Conservation (phyloP, 2,797 vertebrate species). For the Amblyopsis hoosieri region DNA sequence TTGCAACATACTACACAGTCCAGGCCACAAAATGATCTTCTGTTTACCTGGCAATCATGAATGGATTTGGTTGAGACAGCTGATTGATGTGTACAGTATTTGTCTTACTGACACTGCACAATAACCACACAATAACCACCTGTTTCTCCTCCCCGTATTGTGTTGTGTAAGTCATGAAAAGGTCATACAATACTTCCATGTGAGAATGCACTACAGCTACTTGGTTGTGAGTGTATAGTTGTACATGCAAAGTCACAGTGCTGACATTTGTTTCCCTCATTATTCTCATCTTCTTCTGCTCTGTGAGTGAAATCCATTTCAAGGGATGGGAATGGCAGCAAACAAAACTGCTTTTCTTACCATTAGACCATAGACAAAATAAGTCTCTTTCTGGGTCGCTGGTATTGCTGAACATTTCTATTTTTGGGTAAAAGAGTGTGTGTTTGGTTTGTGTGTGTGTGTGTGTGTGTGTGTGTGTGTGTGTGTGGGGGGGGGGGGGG, state of each 20-base stretch:
- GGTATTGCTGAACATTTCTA: slow-evolving; percentile 80
- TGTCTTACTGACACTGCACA: background rate
- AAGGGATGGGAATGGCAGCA: slow-evolving; percentile 70
- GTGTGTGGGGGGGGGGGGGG: slow-evolving; percentile 84
- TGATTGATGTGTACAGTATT: slow-evolving; percentile 37
- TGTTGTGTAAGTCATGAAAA: slow-evolving; percentile 35
- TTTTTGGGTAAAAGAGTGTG: slow-evolving; percentile 81
- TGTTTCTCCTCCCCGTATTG: slow-evolving; percentile 43
- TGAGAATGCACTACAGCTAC: slow-evolving; percentile 11
- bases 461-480: slow-evolving; percentile 85
- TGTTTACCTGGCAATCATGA: slow-evolving; percentile 44
- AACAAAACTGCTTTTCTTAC: slow-evolving; percentile 91
- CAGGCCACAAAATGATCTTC: slow-evolving; percentile 15
- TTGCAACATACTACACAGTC: background rate
- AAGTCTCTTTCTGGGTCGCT: slow-evolving; percentile 80
- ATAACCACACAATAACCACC: slow-evolving; percentile 18
- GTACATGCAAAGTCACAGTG: slow-evolving; percentile 59
- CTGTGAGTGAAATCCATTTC: slow-evolving; percentile 67
- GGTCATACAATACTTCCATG: slow-evolving; percentile 33
- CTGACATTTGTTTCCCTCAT: slow-evolving; percentile 60
- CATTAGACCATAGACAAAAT: slow-evolving; percentile 73
- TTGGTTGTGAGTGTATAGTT: slow-evolving; percentile 54
- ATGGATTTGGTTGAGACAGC: slow-evolving; percentile 36
- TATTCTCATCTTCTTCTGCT: slow-evolving; percentile 15
- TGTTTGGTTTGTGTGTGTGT: slow-evolving; percentile 82